Evolutionary conservation across 2,797 vertebrate genomes (phyloP), one percentile per base, ranked within the genome.

Genomic region (Rhincodon typus): DNA sequence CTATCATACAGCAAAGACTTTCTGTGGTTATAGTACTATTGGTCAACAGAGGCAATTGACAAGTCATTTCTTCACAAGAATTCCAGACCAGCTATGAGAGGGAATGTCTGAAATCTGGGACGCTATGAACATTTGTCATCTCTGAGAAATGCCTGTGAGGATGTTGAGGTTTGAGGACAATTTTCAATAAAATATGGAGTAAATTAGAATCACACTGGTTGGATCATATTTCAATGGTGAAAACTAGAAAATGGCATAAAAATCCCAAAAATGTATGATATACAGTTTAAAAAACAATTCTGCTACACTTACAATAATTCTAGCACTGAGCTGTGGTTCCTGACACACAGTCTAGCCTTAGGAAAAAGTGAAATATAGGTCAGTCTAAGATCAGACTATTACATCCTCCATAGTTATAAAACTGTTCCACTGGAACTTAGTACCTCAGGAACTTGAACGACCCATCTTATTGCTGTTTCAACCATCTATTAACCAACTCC

Each of bases 341-440:
- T 53, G 94, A 95, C 69, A 95, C 70, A 95, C 46, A 53, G 94
- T 95, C 42, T 95, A 50, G 94, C 70, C 46, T 74, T 42, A 74
- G 70, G 70, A 77, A 50, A 46, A 95, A 95, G 46, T 95, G 94
- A 95, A 95, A 95, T 95, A 70, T 50, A 95, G 94, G 42, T 95
- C 94, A 95, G 94, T 77, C 94, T 30, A 95, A 53, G 94, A 57
- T 95, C 94, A 95, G 94, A 95, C 94, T 34, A 77, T 74, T 95
- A 95, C 94, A 74, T 57, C 94, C 94, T 77, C 94, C 34, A 77
- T 70, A 77, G 30, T 74, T 70, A 94, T 95, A 95, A 50, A 95
- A 46, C 53, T 94, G 46, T 95, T 95, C 94, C 94, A 77, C 69
- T 15, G 94, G 94, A 95, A 95, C 74, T 77, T 95, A 74, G 46